Conservation (phyloP, 1,140 invertebrate species). For the Conus ventricosus region DNA sequence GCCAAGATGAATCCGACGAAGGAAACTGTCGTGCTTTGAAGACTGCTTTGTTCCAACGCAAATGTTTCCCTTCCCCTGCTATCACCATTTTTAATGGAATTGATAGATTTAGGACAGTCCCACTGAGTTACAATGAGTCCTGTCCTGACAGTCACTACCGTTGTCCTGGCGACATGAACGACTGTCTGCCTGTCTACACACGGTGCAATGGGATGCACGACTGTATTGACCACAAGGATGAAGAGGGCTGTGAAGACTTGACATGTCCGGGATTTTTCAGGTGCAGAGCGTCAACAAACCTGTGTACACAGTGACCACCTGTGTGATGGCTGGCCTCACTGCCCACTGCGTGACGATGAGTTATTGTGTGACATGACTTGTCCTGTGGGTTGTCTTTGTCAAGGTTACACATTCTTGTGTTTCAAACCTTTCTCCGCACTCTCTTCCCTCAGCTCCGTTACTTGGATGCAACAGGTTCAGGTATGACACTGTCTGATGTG, state of each 20-base stretch:
- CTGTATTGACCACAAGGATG: constrained; percentile 8
- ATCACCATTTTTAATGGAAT: not conserved
- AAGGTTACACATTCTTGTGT: not conserved
- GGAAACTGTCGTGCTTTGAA: not conserved
- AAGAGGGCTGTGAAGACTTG: not conserved
- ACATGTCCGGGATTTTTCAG: constrained; percentile 2
- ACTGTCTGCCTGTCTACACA: constrained; percentile 23
- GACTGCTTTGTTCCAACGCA: not conserved
- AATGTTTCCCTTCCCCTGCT: not conserved
- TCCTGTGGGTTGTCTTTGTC: constrained; percentile 8
- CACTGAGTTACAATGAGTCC: not conserved
- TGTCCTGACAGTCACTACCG: constrained; percentile 20
- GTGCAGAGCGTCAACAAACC: not conserved
- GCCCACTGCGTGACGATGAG: too few species aligned
- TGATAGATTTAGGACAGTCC: not conserved
- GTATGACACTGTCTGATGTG: not conserved
- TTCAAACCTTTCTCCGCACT: not conserved
- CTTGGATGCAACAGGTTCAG: not conserved
- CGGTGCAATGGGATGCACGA: not conserved
- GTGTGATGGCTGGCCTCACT: too few species aligned
- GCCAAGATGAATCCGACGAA: constrained; percentile 18
- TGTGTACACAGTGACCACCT: not conserved
- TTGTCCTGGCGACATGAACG: not conserved
- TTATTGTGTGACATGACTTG: not conserved
- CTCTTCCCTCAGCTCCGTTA: not conserved